Evolutionary conservation across 2,113 vertebrate genomes (phyloP).

Genomic region (Cyanoliseus patagonus): DNA sequence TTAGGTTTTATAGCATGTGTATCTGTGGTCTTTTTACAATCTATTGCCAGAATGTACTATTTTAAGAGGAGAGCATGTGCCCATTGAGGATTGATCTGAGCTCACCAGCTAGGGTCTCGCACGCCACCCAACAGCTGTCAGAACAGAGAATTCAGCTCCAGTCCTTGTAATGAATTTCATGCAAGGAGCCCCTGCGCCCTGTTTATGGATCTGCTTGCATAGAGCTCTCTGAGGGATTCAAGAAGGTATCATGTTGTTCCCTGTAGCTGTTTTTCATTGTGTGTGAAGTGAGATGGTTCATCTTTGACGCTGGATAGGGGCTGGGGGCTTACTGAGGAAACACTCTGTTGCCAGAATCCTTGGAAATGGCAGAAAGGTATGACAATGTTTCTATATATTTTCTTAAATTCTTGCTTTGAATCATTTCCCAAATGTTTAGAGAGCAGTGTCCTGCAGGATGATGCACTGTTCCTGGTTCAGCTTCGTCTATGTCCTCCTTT

Average conservation of each 20-base stretch:
- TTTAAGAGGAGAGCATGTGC: slow-evolving; percentile 42
- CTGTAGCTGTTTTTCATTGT: neutral
- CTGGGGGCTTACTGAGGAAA: neutral
- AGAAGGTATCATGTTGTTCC: neutral
- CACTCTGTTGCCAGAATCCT: neutral
- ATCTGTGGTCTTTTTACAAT: slow-evolving; percentile 23
- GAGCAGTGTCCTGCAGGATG: neutral
- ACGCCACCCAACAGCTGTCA: slow-evolving; percentile 23
- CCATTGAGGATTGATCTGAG: slow-evolving; percentile 27
- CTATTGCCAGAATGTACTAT: slow-evolving; percentile 39
- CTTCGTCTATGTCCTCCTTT: neutral
- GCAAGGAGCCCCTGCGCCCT: neutral
- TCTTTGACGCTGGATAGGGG: neutral
- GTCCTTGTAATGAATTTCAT: neutral
- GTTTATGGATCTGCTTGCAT: neutral
- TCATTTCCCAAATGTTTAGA: neutral
- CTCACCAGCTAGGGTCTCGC: neutral
- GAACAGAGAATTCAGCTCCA: neutral
- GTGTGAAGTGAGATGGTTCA: neutral
- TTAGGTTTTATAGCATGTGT: neutral
- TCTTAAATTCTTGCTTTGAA: neutral
- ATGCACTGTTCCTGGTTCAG: neutral
- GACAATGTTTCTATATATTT: neutral
- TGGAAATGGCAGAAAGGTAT: neutral
- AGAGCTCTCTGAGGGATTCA: neutral